Percentiles rank a stretch among this genome's conserved stretches.
phyloP scores from a whole-genome alignment of 2,888 invertebrate species.

The Drosophila falleni region DNA sequence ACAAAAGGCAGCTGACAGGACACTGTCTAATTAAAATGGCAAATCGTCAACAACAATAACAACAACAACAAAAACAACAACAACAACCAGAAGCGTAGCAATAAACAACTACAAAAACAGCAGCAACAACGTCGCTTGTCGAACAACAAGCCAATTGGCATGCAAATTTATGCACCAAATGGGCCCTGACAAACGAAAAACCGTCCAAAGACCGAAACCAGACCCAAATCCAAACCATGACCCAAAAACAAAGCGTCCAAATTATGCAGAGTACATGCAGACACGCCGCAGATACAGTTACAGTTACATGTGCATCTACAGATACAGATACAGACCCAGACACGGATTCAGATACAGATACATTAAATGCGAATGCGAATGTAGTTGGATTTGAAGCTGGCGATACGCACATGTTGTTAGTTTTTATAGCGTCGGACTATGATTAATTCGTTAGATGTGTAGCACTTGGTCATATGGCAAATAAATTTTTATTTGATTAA shows the following conservation, averaged over 20 bases:
- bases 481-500: constrained; percentile 77
- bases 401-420: constrained; percentile 39
- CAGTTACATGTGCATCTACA: constrained; percentile 12
- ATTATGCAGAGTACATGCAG: constrained; percentile 65
- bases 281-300: constrained; percentile 16
- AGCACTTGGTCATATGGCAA: constrained; percentile 46
- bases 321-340: constrained; percentile 13
- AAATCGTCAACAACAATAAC: constrained; percentile 54
- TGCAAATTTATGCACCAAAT: constrained; percentile 74
- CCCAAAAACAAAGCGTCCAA: constrained; percentile 61
- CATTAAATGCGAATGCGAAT: neutral
- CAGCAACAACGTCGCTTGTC: constrained; percentile 33
- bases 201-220: constrained; percentile 40
- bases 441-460: constrained; percentile 57
- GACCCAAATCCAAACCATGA: constrained; percentile 23
- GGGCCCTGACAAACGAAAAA: constrained; percentile 51
- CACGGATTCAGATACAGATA: constrained; percentile 10
- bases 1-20: constrained; percentile 54
- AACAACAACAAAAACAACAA: constrained; percentile 38
- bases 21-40: constrained; percentile 75
- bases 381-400: constrained; percentile 4
- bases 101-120: constrained; percentile 31
- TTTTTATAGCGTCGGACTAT: constrained; percentile 25
- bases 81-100: constrained; percentile 14
- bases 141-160: constrained; percentile 55